Evolutionary conservation across 2,888 invertebrate genomes (phyloP).

Genomic region (Drosophila acutilabella): DNA sequence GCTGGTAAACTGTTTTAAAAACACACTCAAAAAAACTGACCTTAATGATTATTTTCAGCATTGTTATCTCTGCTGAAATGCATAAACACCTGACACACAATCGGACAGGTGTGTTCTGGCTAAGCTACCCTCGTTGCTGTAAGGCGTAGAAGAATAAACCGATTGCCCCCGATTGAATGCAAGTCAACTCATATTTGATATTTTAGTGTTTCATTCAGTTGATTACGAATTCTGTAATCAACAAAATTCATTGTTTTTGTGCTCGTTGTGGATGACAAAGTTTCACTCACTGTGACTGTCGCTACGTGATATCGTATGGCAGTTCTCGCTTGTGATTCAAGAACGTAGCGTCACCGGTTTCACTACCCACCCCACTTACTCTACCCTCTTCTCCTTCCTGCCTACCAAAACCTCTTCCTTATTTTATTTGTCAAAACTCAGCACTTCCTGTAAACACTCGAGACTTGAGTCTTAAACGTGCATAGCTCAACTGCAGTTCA

Average conservation of each 20-base stretch:
- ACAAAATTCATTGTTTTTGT: background rate
- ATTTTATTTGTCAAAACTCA: constrained; percentile 28
- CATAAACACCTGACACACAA: constrained; percentile 31
- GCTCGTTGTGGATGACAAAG: constrained; percentile 30
- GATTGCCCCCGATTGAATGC: constrained; percentile 14
- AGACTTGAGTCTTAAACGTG: background rate
- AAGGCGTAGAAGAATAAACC: background rate
- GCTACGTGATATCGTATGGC: constrained; percentile 35
- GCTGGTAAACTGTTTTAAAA: background rate
- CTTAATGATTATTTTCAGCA: background rate
- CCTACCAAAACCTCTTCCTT: background rate
- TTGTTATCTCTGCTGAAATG: constrained; percentile 29
- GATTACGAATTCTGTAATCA: constrained; percentile 15
- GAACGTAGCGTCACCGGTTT: too few relatives aligned
- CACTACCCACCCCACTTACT: too few relatives aligned
- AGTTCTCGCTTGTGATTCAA: constrained; percentile 31
- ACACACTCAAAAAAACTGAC: background rate
- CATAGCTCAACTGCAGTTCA: constrained; percentile 14
- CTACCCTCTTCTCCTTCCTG: background rate
- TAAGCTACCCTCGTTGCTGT: background rate
- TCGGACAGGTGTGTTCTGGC: constrained; percentile 32
- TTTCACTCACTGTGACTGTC: constrained; percentile 4
- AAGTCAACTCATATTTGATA: background rate
- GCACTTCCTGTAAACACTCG: constrained; percentile 47
- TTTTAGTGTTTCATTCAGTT: background rate